Evolutionary conservation across 2,888 invertebrate genomes (phyloP).

Genomic region (Steinernema hermaphroditum): DNA sequence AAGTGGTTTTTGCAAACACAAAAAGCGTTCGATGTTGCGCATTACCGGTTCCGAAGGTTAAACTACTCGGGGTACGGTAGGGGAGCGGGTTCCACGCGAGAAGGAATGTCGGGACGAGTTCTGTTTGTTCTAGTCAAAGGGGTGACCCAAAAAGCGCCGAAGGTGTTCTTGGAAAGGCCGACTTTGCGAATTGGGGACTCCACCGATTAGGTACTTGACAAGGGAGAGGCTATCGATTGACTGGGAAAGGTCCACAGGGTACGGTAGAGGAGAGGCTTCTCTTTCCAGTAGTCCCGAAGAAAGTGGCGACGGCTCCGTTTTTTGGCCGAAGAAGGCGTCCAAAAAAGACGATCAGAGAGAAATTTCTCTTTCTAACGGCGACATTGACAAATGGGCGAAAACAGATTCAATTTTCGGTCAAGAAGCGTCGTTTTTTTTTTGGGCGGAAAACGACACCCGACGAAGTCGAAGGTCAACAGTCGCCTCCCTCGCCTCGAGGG

Average conservation of each 20-base stretch:
- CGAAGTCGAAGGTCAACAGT: constrained; percentile 1
- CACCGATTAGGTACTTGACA: not conserved
- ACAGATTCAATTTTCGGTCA: too few relatives aligned
- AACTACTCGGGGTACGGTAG: not conserved
- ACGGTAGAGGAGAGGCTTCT: too few relatives aligned
- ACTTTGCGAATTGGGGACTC: not conserved
- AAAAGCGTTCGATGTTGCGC: not conserved
- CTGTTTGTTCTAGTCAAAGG: not conserved
- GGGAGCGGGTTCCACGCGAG: not conserved
- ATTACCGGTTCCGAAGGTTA: not conserved
- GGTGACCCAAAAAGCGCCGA: not conserved
- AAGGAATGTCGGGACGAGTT: not conserved
- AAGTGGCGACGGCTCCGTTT: too few relatives aligned
- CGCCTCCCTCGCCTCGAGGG: too few relatives aligned
- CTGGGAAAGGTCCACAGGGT: not conserved
- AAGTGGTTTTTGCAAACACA: not conserved
- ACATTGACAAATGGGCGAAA: too few relatives aligned
- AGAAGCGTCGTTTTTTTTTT: too few relatives aligned
- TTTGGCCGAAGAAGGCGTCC: too few relatives aligned
- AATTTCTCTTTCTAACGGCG: too few relatives aligned
- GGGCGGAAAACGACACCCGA: too few relatives aligned
- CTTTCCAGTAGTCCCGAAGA: too few relatives aligned
- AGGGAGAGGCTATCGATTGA: not conserved
- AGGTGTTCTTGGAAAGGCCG: not conserved
- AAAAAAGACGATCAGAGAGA: too few relatives aligned